Evolutionary conservation across 2,113 vertebrate genomes (phyloP).

Genomic region (Saccopteryx bilineata): DNA sequence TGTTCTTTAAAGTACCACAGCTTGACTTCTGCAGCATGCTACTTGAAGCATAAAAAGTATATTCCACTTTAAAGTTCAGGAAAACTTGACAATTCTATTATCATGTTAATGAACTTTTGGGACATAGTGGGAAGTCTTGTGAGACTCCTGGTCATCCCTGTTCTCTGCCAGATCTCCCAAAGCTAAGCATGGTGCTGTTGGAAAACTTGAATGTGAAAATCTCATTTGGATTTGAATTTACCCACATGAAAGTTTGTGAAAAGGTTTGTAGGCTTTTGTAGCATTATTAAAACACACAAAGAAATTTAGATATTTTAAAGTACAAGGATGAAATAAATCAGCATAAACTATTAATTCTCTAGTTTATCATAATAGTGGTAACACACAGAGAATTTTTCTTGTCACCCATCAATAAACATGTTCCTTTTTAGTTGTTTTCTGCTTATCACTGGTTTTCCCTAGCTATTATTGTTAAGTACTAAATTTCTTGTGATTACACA

Average conservation of each 20-base stretch:
- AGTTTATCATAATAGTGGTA: neutral
- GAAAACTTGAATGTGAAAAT: neutral
- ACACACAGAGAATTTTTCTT: neutral
- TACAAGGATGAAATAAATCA: neutral
- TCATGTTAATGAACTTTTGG: constrained; percentile 33
- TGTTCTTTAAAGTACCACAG: constrained; percentile 30
- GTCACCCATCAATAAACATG: neutral
- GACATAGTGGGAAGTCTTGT: neutral
- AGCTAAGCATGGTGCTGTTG: neutral
- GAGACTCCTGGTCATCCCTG: neutral
- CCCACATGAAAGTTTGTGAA: neutral
- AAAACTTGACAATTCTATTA: constrained; percentile 56
- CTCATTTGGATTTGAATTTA: constrained; percentile 8
- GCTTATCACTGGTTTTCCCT: neutral
- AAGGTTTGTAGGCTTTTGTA: neutral
- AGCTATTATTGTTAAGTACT: neutral
- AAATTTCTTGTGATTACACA: neutral
- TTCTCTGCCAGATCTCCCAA: neutral
- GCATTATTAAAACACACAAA: neutral
- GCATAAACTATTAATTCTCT: constrained; percentile 4
- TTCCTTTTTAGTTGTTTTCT: constrained; percentile 41
- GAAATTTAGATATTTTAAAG: neutral
- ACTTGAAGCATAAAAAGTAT: neutral
- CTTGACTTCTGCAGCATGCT: constrained; percentile 14
- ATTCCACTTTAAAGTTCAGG: constrained; percentile 44